Percentiles rank a stretch among this genome's conserved stretches.
Conservation (phyloP, 2,888 invertebrate species). For the Bruchidius siliquastri region DNA sequence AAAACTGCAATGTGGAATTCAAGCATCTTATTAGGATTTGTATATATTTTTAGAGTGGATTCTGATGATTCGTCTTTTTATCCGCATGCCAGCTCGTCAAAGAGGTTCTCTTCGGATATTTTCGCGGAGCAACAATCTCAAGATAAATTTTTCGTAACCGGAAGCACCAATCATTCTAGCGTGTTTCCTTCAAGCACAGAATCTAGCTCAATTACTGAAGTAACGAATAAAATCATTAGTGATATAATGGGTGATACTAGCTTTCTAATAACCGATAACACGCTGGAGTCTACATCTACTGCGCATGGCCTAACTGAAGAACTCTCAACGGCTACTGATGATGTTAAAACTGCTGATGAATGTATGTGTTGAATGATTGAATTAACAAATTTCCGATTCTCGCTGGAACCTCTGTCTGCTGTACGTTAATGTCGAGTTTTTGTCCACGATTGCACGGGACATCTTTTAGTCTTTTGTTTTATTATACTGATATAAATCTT, state of each 20-base stretch:
- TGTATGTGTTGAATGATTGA: neutral
- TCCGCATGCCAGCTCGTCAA: conserved; percentile 32
- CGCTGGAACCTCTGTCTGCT: neutral
- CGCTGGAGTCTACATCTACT: neutral
- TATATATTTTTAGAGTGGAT: neutral
- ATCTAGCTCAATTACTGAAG: neutral
- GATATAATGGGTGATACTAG: neutral
- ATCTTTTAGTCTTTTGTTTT: too few species aligned
- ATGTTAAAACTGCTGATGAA: neutral
- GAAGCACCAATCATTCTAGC: conserved; percentile 16
- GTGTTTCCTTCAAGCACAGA: neutral
- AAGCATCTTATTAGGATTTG: neutral
- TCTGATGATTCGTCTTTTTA: conserved; percentile 29
- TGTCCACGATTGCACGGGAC: neutral
- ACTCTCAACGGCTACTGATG: neutral
- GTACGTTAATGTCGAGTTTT: too few species aligned
- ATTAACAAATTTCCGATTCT: too few species aligned
- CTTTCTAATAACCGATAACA: neutral
- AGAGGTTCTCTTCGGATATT: conserved; percentile 33
- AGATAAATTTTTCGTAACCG: conserved; percentile 33
- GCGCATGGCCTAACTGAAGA: neutral
- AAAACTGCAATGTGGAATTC: too few species aligned
- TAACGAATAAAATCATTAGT: neutral
- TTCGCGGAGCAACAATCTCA: conserved; percentile 33
- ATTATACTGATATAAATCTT: too few species aligned